These are phyloP conservation scores for Sialis fuliginosa DNA, from an alignment of 2,888 invertebrate species.

Conservation along the genomic window DNA sequence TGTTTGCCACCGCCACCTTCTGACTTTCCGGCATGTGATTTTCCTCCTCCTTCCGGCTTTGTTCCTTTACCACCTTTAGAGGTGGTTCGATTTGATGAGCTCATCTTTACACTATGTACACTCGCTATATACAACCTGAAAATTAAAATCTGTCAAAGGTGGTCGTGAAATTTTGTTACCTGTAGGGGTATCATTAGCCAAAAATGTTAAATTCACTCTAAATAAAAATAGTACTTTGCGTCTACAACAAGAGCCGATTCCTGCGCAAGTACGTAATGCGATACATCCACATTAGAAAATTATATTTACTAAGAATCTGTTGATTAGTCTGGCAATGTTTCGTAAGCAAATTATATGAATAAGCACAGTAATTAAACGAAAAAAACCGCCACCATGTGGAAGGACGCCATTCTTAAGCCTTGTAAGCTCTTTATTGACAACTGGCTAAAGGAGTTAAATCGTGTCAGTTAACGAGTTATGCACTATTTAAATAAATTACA, in stretches of 20 bases:
- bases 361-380: conserved; percentile 9
- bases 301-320: not conserved
- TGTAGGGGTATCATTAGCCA: no score
- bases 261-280: not conserved
- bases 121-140: conserved; percentile 60
- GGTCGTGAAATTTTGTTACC: not conserved
- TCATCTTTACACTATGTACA: conserved; percentile 66
- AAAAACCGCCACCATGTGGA: conserved; percentile 39
- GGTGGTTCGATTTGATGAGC: conserved; percentile 52
- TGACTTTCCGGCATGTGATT: conserved; percentile 20
- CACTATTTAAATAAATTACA: conserved; percentile 21
- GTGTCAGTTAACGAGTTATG: conserved; percentile 29
- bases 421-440: conserved; percentile 46
- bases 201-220: not conserved
- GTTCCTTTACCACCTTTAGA: conserved; percentile 36
- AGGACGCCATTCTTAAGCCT: conserved; percentile 57
- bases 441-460: conserved; percentile 16
- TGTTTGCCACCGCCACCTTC: conserved; percentile 19
- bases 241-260: not conserved
- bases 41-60: conserved; percentile 15
- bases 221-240: not conserved
- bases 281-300: not conserved
- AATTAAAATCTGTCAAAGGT: conserved; percentile 17
- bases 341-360: not conserved
- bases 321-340: not conserved